These are phyloP conservation scores for Drosophila siamana DNA, from an alignment of 2,888 invertebrate species.

Conservation along the genomic window DNA sequence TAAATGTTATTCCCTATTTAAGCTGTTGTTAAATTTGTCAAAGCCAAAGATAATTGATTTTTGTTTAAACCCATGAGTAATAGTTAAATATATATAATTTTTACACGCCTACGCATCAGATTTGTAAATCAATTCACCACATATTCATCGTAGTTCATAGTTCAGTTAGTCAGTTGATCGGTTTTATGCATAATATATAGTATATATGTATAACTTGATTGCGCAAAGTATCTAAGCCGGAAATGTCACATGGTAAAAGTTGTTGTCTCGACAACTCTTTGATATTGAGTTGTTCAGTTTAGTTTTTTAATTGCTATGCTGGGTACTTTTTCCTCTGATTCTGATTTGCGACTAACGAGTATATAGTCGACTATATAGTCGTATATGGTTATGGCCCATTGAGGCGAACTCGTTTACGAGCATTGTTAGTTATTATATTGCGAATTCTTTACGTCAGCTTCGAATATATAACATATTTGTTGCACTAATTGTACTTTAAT, in stretches of 20 bases:
- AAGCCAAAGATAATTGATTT: neutral
- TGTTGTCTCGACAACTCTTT: neutral
- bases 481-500: no score
- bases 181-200: no score
- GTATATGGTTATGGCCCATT: conserved; percentile 7
- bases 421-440: neutral
- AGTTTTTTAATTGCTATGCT: conserved; percentile 10
- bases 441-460: neutral
- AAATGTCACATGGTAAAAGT: conserved; percentile 13
- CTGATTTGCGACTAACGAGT: neutral
- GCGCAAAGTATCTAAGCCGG: conserved; percentile 5
- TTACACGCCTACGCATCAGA: neutral
- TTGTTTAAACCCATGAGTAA: neutral
- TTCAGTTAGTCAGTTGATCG: neutral
- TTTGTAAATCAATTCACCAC: neutral
- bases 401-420: conserved; percentile 16
- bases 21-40: no score
- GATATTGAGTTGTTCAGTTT: conserved; percentile 14
- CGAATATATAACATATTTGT: no score
- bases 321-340: conserved; percentile 11
- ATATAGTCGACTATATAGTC: neutral
- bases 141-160: neutral
- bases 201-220: no score
- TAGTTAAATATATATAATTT: no score
- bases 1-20: no score